Base-by-base conservation (phyloP, 2,888 invertebrate species). In the Euplagia quadripunctaria region DNA sequence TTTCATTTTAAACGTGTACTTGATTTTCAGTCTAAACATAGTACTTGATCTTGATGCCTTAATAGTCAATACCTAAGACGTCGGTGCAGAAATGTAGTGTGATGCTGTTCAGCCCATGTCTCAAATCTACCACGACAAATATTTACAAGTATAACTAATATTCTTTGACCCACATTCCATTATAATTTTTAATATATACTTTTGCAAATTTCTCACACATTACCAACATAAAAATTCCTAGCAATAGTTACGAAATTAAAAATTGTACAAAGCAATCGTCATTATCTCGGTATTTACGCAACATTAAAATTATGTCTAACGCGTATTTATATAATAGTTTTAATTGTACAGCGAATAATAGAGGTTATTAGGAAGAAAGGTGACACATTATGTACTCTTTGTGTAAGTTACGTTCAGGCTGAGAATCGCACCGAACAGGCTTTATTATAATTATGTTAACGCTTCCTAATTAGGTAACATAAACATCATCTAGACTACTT, bases 381-480 rank as follows among this genome's bases (percentile, higher is more conserved):
- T 63, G 68, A 73, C 71, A 70, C 7, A 46, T 74, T 71, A n/a
- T n/a, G n/a, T n/a, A 70, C 65, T 68, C 31, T 74, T 46, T 52
- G 52, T 63, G 17, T 55, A 68, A 61, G 51, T 49, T 43, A 52
- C n/a, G 31, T 66, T 14, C 46, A 41, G 17, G 0, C 49, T 12
- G 9, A 43, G 66, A 58, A n/a, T 58, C 20, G 52, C 49, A 66
- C 17, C 41, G 46, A 55, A 20, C 1, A 41, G 17, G 71, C 61
- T 69, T 65, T 7, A 41, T 7, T 14, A 74, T 71, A 82, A 81
- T 79, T 76, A 75, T 72, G 77, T 72, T 71, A 71, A 64, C 76
- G 82, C 80, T 87, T 86, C 85, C 84, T 87, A 90, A 88, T 88
- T 84, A 86, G 86, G 83, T 79, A 86, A 87, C 86, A 86, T 86